These are phyloP conservation scores for Itoplectis maculator DNA, from an alignment of 2,888 invertebrate species.

Conservation along the genomic window DNA sequence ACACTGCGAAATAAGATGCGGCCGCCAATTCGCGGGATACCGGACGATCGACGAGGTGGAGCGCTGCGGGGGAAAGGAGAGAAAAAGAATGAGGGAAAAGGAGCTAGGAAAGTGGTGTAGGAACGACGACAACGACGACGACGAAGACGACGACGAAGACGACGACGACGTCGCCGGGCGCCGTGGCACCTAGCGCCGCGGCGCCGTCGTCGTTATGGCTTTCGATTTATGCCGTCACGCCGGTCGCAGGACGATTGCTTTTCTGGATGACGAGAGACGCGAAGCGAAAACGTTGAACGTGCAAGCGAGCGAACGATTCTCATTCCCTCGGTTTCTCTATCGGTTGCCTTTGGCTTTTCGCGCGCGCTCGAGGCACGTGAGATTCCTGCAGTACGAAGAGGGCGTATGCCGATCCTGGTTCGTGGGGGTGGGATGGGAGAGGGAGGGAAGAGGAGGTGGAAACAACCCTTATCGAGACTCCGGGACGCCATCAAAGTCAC, in stretches of 20 bases:
- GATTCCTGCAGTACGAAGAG: conserved; percentile 18
- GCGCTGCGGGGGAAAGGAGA: not conserved
- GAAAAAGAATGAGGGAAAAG: conserved; percentile 29
- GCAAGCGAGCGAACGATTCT: conserved; percentile 43
- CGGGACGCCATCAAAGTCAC: conserved; percentile 68
- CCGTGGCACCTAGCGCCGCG: conserved; percentile 71
- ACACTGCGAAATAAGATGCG: conserved; percentile 48
- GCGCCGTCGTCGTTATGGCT: conserved; percentile 74
- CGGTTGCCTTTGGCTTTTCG: conserved; percentile 21
- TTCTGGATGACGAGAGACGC: conserved; percentile 68
- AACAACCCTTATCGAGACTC: conserved; percentile 67
- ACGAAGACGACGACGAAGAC: too few species aligned
- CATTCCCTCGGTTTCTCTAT: conserved; percentile 9
- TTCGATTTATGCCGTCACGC: conserved; percentile 80
- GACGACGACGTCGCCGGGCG: conserved; percentile 74
- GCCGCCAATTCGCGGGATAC: conserved; percentile 8
- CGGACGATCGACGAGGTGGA: conserved; percentile 53
- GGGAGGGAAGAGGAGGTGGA: too few species aligned
- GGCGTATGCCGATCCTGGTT: conserved; percentile 26
- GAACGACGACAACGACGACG: conserved; percentile 63
- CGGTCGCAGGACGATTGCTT: conserved; percentile 77
- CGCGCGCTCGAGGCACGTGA: conserved; percentile 11
- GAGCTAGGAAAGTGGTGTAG: conserved; percentile 35
- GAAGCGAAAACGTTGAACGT: conserved; percentile 40
- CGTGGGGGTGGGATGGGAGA: too few species aligned